Evolutionary conservation across 2,797 vertebrate species (phyloP).

Genomic region (Hydrocynus forskahlii): DNA sequence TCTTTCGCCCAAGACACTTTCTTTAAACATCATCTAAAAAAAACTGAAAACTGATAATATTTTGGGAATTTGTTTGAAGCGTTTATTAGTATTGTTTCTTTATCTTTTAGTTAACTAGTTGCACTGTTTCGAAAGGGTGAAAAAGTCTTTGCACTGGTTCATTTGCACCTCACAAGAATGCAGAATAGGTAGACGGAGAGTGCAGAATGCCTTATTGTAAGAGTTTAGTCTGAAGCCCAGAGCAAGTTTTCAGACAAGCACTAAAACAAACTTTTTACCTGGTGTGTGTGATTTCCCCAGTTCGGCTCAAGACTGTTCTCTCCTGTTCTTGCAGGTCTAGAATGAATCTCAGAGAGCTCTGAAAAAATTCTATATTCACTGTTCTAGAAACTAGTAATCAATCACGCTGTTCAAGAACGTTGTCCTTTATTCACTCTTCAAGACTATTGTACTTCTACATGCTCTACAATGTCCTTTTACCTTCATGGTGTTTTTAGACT

Average conservation of each 20-base stretch:
- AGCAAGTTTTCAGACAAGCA: background rate
- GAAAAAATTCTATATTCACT: no score
- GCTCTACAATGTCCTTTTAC: background rate
- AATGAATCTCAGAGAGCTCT: no score
- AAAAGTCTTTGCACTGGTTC: constrained; percentile 8
- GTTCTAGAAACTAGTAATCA: no score
- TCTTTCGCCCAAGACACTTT: background rate
- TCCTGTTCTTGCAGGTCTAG: background rate
- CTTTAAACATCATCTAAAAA: background rate
- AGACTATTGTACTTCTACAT: no score
- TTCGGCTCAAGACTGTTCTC: background rate
- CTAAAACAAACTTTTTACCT: no score
- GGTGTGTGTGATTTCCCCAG: no score
- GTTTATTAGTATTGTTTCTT: background rate
- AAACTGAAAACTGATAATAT: background rate
- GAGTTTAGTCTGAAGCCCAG: background rate
- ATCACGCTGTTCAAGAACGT: background rate
- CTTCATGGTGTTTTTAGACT: no score
- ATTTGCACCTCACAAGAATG: background rate
- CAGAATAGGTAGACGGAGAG: background rate
- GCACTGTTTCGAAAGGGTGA: background rate
- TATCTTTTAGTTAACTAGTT: background rate
- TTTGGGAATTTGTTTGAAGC: background rate
- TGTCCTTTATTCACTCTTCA: background rate
- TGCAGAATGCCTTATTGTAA: background rate